A percentile compares a stretch with the other conserved stretches of the same genome.
Conservation (phyloP, 2,113 vertebrate genomes). For the Sinocyclocheilus rhinocerous region DNA sequence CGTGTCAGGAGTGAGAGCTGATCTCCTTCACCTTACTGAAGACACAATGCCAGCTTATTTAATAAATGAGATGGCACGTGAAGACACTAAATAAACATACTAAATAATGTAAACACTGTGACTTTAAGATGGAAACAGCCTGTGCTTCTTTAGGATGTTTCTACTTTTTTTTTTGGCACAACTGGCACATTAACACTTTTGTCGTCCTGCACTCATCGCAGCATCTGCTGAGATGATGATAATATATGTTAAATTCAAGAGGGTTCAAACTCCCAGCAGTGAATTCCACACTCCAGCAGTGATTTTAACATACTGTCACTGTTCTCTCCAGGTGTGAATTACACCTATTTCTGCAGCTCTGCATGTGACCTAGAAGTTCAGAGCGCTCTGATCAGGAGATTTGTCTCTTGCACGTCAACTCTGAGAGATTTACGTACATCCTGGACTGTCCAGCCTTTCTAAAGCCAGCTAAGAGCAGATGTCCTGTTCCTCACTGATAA, state of each 20-base stretch:
- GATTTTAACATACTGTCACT: neutral
- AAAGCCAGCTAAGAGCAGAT: slow-evolving; percentile 16
- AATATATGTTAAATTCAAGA: neutral
- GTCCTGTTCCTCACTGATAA: slow-evolving; percentile 5
- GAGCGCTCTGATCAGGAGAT: neutral
- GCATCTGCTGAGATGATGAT: neutral
- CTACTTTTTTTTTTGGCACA: no score
- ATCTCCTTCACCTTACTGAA: slow-evolving; percentile 7
- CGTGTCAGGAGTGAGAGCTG: neutral
- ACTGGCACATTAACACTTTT: neutral
- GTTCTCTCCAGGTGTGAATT: slow-evolving; percentile 11
- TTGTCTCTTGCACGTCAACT: neutral
- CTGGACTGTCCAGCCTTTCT: neutral
- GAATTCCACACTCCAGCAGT: slow-evolving; percentile 11
- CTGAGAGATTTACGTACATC: neutral
- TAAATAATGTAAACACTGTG: neutral
- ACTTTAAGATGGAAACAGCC: neutral
- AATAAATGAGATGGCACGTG: neutral
- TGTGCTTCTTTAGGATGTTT: neutral
- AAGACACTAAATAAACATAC: neutral
- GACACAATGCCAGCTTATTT: neutral
- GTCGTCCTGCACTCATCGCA: neutral
- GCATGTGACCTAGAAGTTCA: slow-evolving; percentile 2
- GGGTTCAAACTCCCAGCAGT: neutral
- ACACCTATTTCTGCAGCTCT: slow-evolving; percentile 1